Evolutionary conservation across 2,797 vertebrate genomes (phyloP).

Genomic region (Crotalus adamanteus): DNA sequence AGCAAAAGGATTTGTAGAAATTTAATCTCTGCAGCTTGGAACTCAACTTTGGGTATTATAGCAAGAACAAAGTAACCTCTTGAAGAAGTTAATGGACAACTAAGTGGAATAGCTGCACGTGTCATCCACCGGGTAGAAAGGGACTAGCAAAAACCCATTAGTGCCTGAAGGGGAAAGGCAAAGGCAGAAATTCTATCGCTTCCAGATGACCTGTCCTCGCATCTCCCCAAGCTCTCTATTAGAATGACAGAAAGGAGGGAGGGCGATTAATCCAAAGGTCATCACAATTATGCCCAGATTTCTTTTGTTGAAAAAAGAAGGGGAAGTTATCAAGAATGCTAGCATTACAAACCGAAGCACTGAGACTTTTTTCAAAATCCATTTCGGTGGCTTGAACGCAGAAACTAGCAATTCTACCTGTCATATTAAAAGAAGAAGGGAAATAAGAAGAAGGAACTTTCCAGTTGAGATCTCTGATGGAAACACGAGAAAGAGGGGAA

Average conservation of each 20-base stretch:
- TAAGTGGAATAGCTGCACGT: constrained; percentile 79
- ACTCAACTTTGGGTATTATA: constrained; percentile 61
- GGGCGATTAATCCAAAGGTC: constrained; percentile 82
- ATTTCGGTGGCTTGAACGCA: constrained; percentile 64
- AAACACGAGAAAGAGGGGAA: constrained; percentile 46
- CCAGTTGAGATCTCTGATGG: constrained; percentile 42
- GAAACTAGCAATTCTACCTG: constrained; percentile 72
- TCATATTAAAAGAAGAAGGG: constrained; percentile 61
- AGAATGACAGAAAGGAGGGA: constrained; percentile 82
- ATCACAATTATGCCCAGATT: constrained; percentile 74
- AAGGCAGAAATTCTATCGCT: constrained; percentile 82
- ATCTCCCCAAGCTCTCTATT: constrained; percentile 78
- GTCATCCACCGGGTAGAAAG: constrained; percentile 86
- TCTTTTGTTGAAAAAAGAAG: constrained; percentile 71
- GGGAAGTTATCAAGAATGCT: constrained; percentile 75
- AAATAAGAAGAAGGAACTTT: constrained; percentile 41
- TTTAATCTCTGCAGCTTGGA: constrained; percentile 73
- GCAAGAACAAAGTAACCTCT: constrained; percentile 55
- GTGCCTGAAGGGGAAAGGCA: constrained; percentile 83
- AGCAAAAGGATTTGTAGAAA: constrained; percentile 68
- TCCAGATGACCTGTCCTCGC: constrained; percentile 73
- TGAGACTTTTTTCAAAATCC: constrained; percentile 63
- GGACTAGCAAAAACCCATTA: constrained; percentile 90
- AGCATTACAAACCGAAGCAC: constrained; percentile 68
- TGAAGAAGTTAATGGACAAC: constrained; percentile 84